phyloP scores from a whole-genome alignment of 2,113 vertebrate genomes.

The Malurus melanocephalus region DNA sequence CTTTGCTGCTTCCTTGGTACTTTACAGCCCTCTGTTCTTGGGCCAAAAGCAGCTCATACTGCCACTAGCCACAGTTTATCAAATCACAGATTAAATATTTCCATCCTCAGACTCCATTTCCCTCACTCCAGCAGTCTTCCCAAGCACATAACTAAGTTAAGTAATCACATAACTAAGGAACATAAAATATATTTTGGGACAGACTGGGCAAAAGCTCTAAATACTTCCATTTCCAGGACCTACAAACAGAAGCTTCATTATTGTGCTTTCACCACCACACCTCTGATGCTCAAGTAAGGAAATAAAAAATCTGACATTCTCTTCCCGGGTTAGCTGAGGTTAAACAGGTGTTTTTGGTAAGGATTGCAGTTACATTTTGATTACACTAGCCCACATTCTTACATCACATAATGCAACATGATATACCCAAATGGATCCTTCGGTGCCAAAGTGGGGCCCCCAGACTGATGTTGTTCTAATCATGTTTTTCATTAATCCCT shows the following conservation, averaged over 20 bases:
- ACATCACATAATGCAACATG: conserved; percentile 58
- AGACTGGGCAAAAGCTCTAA: neutral
- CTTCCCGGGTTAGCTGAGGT: conserved; percentile 48
- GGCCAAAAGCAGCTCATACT: neutral
- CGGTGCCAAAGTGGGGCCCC: conserved; percentile 35
- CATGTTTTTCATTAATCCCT: conserved; percentile 64
- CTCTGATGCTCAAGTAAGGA: neutral
- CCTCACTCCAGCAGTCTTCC: neutral
- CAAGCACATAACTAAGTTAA: neutral
- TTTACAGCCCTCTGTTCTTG: neutral
- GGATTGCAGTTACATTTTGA: conserved; percentile 69
- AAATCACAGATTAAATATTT: neutral
- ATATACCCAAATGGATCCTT: conserved; percentile 50
- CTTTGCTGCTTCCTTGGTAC: neutral
- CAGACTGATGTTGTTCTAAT: conserved; percentile 51
- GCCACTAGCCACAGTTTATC: neutral
- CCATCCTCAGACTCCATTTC: neutral
- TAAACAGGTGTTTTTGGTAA: conserved; percentile 70
- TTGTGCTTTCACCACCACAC: neutral
- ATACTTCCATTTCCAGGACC: neutral
- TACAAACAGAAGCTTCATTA: neutral
- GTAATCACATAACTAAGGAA: neutral
- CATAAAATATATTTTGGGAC: neutral
- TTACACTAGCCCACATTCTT: conserved; percentile 62
- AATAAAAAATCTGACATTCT: conserved; percentile 4